Conservation (phyloP, 2,888 invertebrate species). For the Drosophila crucigera region DNA sequence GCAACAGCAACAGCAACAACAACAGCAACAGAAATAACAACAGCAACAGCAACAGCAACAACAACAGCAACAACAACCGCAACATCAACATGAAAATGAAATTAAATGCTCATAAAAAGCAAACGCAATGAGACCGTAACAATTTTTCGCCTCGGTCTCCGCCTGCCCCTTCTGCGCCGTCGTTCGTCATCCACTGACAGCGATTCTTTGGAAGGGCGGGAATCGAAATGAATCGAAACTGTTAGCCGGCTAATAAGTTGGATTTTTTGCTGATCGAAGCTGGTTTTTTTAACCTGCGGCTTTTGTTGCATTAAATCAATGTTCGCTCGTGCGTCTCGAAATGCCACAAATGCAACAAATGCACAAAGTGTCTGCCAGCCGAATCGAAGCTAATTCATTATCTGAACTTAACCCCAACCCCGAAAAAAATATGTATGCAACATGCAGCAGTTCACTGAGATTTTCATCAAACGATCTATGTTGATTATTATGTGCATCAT, state of each 20-base stretch:
- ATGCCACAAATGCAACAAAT: slow-evolving; percentile 34
- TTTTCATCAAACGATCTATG: neutral
- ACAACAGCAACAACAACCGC: slow-evolving; percentile 21
- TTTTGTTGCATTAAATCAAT: slow-evolving; percentile 22
- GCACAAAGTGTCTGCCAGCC: slow-evolving; percentile 21
- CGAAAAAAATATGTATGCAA: slow-evolving; percentile 21
- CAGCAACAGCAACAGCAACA: slow-evolving; percentile 6
- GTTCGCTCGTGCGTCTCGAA: slow-evolving; percentile 53
- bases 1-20: slow-evolving; percentile 17
- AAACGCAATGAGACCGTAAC: slow-evolving; percentile 75
- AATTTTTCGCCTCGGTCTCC: slow-evolving; percentile 46
- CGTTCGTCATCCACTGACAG: neutral
- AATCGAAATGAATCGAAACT: slow-evolving; percentile 24
- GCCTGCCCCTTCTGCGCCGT: slow-evolving; percentile 11
- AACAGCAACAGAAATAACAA: slow-evolving; percentile 14
- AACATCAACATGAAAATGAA: slow-evolving; percentile 66
- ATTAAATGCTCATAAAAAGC: slow-evolving; percentile 68
- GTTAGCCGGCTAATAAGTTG: slow-evolving; percentile 25
- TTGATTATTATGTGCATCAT: neutral
- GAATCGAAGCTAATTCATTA: slow-evolving; percentile 23
- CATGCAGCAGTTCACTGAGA: neutral
- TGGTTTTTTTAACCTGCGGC: neutral
- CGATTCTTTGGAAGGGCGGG: slow-evolving; percentile 4
- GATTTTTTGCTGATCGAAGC: slow-evolving; percentile 10
- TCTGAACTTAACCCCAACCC: slow-evolving; percentile 63